phyloP scores from a whole-genome alignment of 2,797 vertebrate species.

The Anguilla pacifica region DNA sequence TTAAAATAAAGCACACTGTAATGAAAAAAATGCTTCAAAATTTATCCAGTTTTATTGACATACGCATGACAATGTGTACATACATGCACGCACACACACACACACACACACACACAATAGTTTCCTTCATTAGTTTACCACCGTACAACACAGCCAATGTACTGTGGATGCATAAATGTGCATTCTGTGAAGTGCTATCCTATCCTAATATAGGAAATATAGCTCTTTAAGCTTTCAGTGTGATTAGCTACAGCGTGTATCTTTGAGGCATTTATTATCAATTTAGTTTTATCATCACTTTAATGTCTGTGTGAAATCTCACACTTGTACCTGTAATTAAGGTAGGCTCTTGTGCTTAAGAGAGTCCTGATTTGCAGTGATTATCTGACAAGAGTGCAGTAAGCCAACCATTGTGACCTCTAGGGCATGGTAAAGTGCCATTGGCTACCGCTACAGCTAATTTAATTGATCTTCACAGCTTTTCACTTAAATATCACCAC shows the following conservation, averaged over 20 bases:
- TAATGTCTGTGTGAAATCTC: constrained; percentile 67
- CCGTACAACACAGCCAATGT: not conserved
- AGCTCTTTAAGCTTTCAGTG: constrained; percentile 21
- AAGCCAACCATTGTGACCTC: constrained; percentile 67
- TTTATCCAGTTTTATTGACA: not conserved
- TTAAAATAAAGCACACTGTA: not conserved
- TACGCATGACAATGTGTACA: not conserved
- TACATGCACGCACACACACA: constrained; percentile 2
- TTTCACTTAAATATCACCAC: constrained; percentile 49
- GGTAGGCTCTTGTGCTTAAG: constrained; percentile 58
- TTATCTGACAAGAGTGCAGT: constrained; percentile 61
- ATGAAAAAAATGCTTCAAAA: not conserved
- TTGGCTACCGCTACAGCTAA: constrained; percentile 44
- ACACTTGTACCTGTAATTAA: constrained; percentile 68
- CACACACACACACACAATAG: constrained; percentile 8
- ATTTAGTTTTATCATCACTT: constrained; percentile 58
- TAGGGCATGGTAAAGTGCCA: constrained; percentile 52
- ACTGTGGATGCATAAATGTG: not conserved
- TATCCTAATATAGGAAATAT: not conserved
- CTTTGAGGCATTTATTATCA: constrained; percentile 52
- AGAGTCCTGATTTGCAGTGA: constrained; percentile 57
- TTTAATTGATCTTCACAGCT: constrained; percentile 53
- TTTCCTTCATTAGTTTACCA: not conserved
- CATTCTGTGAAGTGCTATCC: not conserved
- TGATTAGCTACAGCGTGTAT: constrained; percentile 45